A percentile compares a stretch with the other conserved stretches of the same genome.
Evolutionary conservation across 1,140 invertebrate genomes (phyloP).

Genomic region (Subanguina moxae): DNA sequence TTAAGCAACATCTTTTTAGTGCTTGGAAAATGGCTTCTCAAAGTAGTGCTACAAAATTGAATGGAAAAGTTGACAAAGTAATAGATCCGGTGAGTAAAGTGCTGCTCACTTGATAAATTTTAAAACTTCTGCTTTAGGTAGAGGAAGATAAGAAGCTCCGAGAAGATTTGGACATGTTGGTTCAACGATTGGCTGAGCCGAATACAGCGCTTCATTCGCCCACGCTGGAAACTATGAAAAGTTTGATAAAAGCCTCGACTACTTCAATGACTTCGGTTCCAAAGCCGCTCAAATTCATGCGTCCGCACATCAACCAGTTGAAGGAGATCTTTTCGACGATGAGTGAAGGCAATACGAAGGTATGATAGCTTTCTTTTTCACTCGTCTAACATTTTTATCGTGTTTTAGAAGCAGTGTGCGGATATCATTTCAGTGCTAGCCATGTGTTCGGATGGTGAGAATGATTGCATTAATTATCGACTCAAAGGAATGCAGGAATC

Average conservation of each 20-base stretch:
- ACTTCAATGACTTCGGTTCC: slow-evolving; percentile 99
- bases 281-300: slow-evolving; percentile 94
- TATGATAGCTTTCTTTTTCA: no score
- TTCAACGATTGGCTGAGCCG: slow-evolving; percentile 77
- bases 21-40: no score
- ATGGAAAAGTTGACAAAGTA: no score
- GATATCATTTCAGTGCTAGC: slow-evolving; percentile 87
- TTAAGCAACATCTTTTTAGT: no score
- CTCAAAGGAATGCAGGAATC: slow-evolving; percentile 72
- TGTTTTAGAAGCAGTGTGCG: slow-evolving; percentile 72
- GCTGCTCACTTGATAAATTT: no score
- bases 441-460: slow-evolving; percentile 83
- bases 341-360: slow-evolving; percentile 52
- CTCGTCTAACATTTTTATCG: slow-evolving; percentile 1
- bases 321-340: slow-evolving; percentile 82
- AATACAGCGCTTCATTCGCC: slow-evolving; percentile 76
- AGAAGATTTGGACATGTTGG: slow-evolving; percentile 86
- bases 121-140: no score
- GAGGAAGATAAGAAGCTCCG: slow-evolving; percentile 92
- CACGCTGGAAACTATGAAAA: slow-evolving; percentile 79
- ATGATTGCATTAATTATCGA: slow-evolving; percentile 87
- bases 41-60: no score
- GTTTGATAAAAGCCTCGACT: slow-evolving; percentile 87
- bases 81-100: no score
- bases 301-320: slow-evolving; percentile 84